These are phyloP conservation scores for Amorpha juglandis DNA, from an alignment of 2,888 invertebrate genomes.

Conservation along the genomic window DNA sequence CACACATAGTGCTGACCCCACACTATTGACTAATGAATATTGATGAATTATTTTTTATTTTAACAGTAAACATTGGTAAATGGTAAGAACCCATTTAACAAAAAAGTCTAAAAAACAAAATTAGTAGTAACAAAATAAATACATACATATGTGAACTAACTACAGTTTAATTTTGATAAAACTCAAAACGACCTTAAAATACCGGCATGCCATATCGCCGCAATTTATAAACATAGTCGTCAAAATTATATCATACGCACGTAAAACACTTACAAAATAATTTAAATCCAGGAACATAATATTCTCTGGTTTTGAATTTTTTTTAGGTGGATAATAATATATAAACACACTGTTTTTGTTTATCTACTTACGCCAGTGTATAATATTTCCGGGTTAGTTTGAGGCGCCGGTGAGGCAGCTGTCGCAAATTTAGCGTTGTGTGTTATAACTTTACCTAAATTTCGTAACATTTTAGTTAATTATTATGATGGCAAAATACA, in stretches of 20 bases:
- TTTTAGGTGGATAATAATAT: too few species aligned
- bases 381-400: conserved; percentile 88
- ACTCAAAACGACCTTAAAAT: not conserved
- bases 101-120: too few species aligned
- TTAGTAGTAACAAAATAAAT: too few species aligned
- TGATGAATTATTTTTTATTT: too few species aligned
- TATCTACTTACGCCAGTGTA: conserved; percentile 87
- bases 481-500: not conserved
- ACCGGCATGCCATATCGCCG: not conserved
- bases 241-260: not conserved
- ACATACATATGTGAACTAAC: too few species aligned
- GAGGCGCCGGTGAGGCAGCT: conserved; percentile 86
- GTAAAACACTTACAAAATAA: too few species aligned
- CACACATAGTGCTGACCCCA: too few species aligned
- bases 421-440: conserved; percentile 82
- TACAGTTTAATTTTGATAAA: not conserved
- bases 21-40: too few species aligned
- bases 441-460: conserved; percentile 60
- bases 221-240: not conserved
- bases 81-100: too few species aligned
- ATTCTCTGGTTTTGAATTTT: too few species aligned
- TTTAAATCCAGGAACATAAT: too few species aligned
- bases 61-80: too few species aligned
- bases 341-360: not conserved
- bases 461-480: conserved; percentile 59